These are phyloP conservation scores for Rhizomys pruinosus DNA, from an alignment of 2,113 vertebrate genomes.

Conservation along the genomic window DNA sequence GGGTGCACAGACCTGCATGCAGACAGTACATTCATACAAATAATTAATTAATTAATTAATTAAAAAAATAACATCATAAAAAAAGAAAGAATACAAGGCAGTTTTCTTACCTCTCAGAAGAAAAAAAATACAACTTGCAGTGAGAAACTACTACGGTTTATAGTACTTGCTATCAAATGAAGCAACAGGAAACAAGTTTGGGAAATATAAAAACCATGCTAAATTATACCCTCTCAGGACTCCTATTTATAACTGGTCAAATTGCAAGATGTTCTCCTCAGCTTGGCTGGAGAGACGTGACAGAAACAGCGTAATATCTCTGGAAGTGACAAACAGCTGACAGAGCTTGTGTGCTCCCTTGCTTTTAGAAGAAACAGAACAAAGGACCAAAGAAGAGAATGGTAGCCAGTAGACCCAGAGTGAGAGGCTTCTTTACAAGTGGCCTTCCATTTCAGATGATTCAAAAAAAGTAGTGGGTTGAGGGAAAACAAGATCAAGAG, in stretches of 20 bases:
- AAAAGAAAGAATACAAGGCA: background rate
- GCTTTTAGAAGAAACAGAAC: constrained; percentile 61
- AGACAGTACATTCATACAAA: too few relatives aligned
- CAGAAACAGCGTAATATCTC: constrained; percentile 61
- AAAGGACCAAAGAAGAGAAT: constrained; percentile 59
- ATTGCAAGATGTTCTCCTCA: constrained; percentile 51
- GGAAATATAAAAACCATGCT: constrained; percentile 44
- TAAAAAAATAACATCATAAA: too few relatives aligned
- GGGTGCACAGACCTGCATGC: too few relatives aligned
- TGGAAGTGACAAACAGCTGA: constrained; percentile 68
- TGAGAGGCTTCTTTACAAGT: constrained; percentile 57
- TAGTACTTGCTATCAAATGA: constrained; percentile 27
- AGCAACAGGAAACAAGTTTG: constrained; percentile 23
- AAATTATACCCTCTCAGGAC: constrained; percentile 22
- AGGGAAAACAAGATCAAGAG: constrained; percentile 73
- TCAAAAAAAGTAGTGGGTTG: background rate
- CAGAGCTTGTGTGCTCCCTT: constrained; percentile 52
- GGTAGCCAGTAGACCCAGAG: constrained; percentile 17
- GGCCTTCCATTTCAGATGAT: constrained; percentile 63
- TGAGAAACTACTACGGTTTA: constrained; percentile 55
- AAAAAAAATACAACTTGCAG: background rate
- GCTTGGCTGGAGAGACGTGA: constrained; percentile 53
- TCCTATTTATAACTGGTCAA: constrained; percentile 64
- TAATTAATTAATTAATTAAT: too few relatives aligned
- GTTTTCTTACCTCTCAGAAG: constrained; percentile 19